phyloP scores from a whole-genome alignment of 1,140 invertebrate species.

The Scaptomyza hsui region DNA sequence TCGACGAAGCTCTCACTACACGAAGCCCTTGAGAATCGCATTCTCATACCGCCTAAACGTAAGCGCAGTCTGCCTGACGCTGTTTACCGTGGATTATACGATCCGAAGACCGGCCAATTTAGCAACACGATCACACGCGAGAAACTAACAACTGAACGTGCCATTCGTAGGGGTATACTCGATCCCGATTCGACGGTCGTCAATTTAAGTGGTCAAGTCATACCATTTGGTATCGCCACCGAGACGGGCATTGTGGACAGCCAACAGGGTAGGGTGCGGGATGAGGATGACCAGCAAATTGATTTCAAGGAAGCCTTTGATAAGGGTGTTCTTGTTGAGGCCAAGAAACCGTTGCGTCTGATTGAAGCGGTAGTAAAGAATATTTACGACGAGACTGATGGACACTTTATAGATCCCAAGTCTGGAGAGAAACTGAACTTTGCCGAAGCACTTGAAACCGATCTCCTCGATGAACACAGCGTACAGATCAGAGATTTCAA shows the following conservation, averaged over 20 bases:
- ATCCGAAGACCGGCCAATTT: slow-evolving; percentile 87
- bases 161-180: slow-evolving; percentile 91
- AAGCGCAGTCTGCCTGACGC: slow-evolving; percentile 94
- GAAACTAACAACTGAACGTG: slow-evolving; percentile 90
- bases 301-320: slow-evolving; percentile 95
- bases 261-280: slow-evolving; percentile 88
- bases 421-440: slow-evolving; percentile 90
- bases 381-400: slow-evolving; percentile 90
- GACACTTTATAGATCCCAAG: slow-evolving; percentile 92
- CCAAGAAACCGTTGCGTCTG: slow-evolving; percentile 91
- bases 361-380: slow-evolving; percentile 93
- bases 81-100: slow-evolving; percentile 91
- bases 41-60: slow-evolving; percentile 92
- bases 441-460: slow-evolving; percentile 89
- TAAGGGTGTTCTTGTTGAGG: slow-evolving; percentile 91
- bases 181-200: slow-evolving; percentile 92
- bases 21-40: slow-evolving; percentile 91
- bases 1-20: slow-evolving; percentile 90
- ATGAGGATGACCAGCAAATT: slow-evolving; percentile 87
- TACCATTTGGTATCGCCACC: slow-evolving; percentile 93
- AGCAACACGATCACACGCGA: slow-evolving; percentile 88
- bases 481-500: slow-evolving; percentile 93
- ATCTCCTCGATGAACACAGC: slow-evolving; percentile 92
- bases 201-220: slow-evolving; percentile 88
- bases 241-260: slow-evolving; percentile 91